Evolutionary conservation across 2,888 invertebrate genomes (phyloP).

Genomic region (Rhagonycha fulva): DNA sequence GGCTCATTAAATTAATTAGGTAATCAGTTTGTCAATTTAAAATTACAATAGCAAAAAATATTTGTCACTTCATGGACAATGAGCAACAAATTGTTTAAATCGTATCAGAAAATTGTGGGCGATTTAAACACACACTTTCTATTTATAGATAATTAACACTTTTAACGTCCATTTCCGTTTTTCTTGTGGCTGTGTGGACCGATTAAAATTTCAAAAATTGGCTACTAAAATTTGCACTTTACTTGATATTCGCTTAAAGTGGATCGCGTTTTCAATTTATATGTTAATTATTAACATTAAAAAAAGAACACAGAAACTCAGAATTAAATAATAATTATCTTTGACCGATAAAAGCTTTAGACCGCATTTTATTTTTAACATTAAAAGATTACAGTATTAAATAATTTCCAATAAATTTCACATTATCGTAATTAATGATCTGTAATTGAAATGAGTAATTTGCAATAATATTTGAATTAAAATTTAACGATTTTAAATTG

Average conservation of each 20-base stretch:
- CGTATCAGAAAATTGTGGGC: neutral
- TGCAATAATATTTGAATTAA: neutral
- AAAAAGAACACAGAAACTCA: neutral
- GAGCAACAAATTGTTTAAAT: slow-evolving; percentile 1
- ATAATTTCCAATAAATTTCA: neutral
- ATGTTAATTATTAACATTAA: neutral
- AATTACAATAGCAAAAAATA: neutral
- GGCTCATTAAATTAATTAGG: neutral
- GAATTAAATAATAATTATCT: neutral
- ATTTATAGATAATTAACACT: slow-evolving; percentile 1
- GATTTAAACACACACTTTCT: neutral
- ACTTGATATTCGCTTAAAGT: neutral
- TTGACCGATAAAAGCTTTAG: neutral
- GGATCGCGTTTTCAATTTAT: neutral
- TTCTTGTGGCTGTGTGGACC: neutral
- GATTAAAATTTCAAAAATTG: neutral
- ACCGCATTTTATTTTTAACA: neutral
- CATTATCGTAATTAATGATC: neutral
- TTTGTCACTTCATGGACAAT: slow-evolving; percentile 4
- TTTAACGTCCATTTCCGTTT: neutral
- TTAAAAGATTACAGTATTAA: neutral
- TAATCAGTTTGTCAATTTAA: neutral
- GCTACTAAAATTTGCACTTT: neutral
- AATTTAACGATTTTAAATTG: neutral
- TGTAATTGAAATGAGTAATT: neutral